Percentiles rank a stretch among this genome's conserved stretches.
Conservation (phyloP, 2,888 invertebrate genomes). For the Eupithecia abbreviata region DNA sequence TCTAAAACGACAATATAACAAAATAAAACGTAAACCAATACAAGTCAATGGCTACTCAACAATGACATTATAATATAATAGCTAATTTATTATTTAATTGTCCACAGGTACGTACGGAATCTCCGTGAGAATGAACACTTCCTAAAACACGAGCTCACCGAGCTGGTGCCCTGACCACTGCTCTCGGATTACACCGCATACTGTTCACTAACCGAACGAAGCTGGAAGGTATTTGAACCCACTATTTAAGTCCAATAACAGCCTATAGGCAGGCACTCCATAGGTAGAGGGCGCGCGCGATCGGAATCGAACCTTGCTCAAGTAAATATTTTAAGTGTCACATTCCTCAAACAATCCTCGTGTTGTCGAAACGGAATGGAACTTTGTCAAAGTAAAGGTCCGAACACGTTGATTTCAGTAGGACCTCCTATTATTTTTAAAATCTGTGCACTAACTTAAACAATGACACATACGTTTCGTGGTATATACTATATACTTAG, state of each 20-base stretch:
- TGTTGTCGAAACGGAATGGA: neutral
- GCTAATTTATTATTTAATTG: slow-evolving; percentile 27
- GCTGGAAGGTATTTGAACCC: slow-evolving; percentile 4
- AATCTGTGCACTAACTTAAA: neutral
- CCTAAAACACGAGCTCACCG: slow-evolving; percentile 51
- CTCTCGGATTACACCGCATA: slow-evolving; percentile 28
- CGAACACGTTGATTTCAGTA: neutral
- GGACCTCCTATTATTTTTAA: neutral
- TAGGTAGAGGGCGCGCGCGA: neutral
- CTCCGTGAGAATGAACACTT: slow-evolving; percentile 58
- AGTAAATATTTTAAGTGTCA: neutral
- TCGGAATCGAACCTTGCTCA: neutral
- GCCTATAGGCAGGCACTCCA: neutral
- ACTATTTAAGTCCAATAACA: neutral
- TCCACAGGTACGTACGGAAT: slow-evolving; percentile 46
- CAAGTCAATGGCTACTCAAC: slow-evolving; percentile 21
- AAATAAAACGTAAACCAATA: neutral
- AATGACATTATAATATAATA: slow-evolving; percentile 7
- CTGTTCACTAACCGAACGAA: neutral
- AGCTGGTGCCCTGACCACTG: slow-evolving; percentile 31
- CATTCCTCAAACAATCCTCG: neutral
- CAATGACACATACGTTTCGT: too few relatives aligned
- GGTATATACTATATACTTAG: too few relatives aligned
- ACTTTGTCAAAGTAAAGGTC: neutral
- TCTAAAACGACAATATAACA: neutral